Base-by-base conservation (phyloP, 64 coral and sea anemone species). In the Cladopsammia gracilis region DNA sequence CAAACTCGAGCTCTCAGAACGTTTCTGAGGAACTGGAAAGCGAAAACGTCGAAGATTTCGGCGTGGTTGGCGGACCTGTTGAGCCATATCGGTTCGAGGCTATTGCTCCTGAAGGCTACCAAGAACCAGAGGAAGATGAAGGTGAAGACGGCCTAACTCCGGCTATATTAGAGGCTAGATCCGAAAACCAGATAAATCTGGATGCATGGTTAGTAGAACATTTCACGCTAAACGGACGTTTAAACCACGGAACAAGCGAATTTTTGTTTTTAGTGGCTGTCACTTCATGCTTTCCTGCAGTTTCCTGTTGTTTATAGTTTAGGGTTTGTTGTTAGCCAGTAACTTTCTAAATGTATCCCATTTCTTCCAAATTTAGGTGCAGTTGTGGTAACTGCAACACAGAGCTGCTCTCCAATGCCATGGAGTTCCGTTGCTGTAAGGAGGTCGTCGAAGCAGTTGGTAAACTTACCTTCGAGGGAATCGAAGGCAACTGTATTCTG, bases 41-140 rank as follows among this genome's bases (percentile, higher is more conserved):
- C 67, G 64, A 87, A 22, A 72, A 7, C n/a, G 65, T 71, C n/a
- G 62, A 71, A 25, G 90, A 92, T 73, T 92, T 58, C 50, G 68
- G 64, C 10, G 50, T 58, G 70, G 89, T 82, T 81, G 64, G 77
- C 50, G 48, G 64, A 25, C 22, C 18, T 52, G 88, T 90, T 52
- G 14, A 89, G 71, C 76, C 76, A 56, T 79, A 79, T 43, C 48
- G 48, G 19, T 79, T 79, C 48, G 76, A 79, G 76, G 47, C 48
- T 0, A 43, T 44, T 24, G 76, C 49, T 16, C 48, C 54, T 20
- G 76, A 78, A 59, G 76, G 25, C 48, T 52, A 52, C 52, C 2
- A 59, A 56, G 76, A 56, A 23, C 48, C 54, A 52, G 76, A 56
- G 3, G 49, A 78, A 59, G 76, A 78, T 52, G 76, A 56, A 7